Conservation (phyloP, 2,113 vertebrate species). For the Macheiramphus alcinus region DNA sequence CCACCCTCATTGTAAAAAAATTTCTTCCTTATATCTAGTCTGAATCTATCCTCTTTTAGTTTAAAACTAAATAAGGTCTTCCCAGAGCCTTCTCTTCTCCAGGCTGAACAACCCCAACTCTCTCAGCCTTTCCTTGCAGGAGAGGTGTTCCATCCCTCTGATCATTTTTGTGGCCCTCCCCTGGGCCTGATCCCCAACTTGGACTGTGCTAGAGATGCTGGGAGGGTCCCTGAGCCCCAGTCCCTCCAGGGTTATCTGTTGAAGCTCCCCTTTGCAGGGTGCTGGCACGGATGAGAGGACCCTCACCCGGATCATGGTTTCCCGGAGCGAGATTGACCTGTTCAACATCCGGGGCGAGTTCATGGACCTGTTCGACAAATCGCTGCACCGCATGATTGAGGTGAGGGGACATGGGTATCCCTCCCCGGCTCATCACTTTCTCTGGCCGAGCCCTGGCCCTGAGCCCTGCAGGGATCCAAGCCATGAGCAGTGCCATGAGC, state of each 20-base stretch:
- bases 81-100: background rate
- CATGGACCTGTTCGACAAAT: conserved; percentile 86
- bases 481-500: accelerated
- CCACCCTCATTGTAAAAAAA: background rate
- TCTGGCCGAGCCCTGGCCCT: background rate
- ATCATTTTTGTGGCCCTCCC: background rate
- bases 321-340: conserved; percentile 89
- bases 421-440: background rate
- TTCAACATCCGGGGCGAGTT: conserved; percentile 92
- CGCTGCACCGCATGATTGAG: conserved; percentile 91
- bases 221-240: background rate
- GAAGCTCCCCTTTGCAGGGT: conserved; percentile 73
- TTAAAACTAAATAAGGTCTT: background rate
- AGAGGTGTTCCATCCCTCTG: background rate
- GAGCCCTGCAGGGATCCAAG: background rate
- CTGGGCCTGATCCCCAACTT: background rate
- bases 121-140: background rate
- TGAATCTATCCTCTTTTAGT: background rate
- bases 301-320: conserved; percentile 92
- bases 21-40: background rate
- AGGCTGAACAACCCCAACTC: background rate
- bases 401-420: conserved; percentile 52
- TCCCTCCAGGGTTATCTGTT: background rate
- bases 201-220: background rate
- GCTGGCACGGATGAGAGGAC: conserved; percentile 92